Percentiles rank a stretch among this genome's conserved stretches.
phyloP scores from a whole-genome alignment of 2,888 invertebrate genomes.

The Athalia circularis region DNA sequence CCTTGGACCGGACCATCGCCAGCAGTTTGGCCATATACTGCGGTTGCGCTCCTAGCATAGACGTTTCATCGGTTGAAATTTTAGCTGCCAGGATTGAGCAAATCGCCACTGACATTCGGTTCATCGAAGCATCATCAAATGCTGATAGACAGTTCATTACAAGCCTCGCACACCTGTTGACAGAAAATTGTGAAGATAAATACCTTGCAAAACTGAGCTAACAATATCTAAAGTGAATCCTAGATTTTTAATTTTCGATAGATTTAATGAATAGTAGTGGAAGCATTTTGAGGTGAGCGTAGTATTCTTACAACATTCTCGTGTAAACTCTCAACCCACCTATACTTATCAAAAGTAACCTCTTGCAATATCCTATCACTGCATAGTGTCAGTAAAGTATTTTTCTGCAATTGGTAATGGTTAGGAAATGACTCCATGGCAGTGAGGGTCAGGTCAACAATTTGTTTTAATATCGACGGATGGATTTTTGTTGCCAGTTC shows the following conservation, averaged over 20 bases:
- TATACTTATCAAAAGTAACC: conserved; percentile 79
- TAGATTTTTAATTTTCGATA: no score
- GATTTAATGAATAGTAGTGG: no score
- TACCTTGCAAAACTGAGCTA: neutral
- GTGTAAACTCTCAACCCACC: conserved; percentile 55
- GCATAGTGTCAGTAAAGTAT: conserved; percentile 83
- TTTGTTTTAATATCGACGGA: conserved; percentile 78
- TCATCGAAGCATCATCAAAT: conserved; percentile 83
- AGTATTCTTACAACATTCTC: no score
- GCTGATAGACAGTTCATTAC: conserved; percentile 83
- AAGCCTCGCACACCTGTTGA: conserved; percentile 79
- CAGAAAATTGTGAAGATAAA: conserved; percentile 47
- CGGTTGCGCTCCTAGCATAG: conserved; percentile 80
- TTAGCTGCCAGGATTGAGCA: conserved; percentile 82
- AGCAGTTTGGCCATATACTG: conserved; percentile 83
- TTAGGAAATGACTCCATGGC: conserved; percentile 83
- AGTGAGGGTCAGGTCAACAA: conserved; percentile 79
- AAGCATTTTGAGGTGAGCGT: no score
- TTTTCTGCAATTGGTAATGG: conserved; percentile 83
- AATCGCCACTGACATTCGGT: conserved; percentile 87
- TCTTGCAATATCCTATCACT: conserved; percentile 86
- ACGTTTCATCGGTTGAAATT: conserved; percentile 82
- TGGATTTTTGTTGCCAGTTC: conserved; percentile 80
- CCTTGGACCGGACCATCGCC: conserved; percentile 78
- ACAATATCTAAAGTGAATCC: no score